phyloP scores from a whole-genome alignment of 64 coral and sea anemone species.

The Porites australiensis region DNA sequence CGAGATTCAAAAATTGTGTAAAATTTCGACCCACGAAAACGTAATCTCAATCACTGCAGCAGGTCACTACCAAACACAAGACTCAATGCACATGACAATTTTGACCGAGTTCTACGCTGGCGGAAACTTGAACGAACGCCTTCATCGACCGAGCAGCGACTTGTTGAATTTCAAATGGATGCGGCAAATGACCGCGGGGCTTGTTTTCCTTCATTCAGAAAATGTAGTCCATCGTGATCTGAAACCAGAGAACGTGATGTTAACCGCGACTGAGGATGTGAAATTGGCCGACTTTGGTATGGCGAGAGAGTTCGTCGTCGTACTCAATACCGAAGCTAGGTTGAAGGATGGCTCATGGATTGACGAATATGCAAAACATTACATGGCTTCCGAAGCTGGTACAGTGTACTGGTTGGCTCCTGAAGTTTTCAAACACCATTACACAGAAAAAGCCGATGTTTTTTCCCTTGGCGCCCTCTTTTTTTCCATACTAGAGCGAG shows the following conservation, averaged over 20 bases:
- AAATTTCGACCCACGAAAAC: conserved; percentile 1
- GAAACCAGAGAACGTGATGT: conserved; percentile 83
- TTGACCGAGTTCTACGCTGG: conserved; percentile 66
- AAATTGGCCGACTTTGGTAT: conserved; percentile 87
- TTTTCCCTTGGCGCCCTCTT: conserved; percentile 75
- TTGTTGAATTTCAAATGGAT: conserved; percentile 75
- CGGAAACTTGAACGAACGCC: conserved; percentile 58
- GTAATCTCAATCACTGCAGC: conserved; percentile 2
- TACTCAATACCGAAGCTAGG: conserved; percentile 2
- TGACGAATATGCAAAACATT: conserved; percentile 19
- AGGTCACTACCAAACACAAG: background rate
- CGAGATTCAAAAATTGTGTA: conserved; percentile 3
- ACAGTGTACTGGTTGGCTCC: conserved; percentile 74
- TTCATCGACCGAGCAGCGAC: conserved; percentile 24
- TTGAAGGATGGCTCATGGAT: background rate
- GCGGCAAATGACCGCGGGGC: conserved; percentile 55
- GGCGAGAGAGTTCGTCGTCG: conserved; percentile 58
- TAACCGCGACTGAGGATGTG: conserved; percentile 57
- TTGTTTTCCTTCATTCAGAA: conserved; percentile 64
- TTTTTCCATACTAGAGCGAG: conserved; percentile 72
- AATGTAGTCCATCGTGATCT: conserved; percentile 62
- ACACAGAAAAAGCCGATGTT: conserved; percentile 80
- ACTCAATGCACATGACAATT: background rate
- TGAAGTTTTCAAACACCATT: conserved; percentile 38
- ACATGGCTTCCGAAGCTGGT: conserved; percentile 65